phyloP scores from a whole-genome alignment of 2,113 vertebrate species.

The Zapus hudsonius region DNA sequence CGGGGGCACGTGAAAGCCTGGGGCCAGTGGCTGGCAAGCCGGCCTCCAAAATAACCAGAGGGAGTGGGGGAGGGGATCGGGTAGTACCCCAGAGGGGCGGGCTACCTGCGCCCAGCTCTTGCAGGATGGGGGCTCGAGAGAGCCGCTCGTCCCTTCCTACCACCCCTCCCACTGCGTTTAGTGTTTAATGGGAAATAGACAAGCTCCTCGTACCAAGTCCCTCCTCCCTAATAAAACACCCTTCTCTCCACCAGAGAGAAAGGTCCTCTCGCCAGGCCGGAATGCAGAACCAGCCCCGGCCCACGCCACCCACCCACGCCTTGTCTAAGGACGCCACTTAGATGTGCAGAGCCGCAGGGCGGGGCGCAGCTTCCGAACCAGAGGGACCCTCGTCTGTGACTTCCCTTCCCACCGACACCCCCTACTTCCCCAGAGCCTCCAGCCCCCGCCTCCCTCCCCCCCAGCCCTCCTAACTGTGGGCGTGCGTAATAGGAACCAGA shows the following conservation, averaged over 20 bases:
- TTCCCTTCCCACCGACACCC: neutral
- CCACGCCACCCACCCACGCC: conserved; percentile 56
- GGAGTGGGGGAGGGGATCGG: neutral
- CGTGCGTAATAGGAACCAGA: conserved; percentile 80
- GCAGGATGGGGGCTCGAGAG: neutral
- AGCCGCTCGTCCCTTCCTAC: neutral
- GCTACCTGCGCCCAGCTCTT: neutral
- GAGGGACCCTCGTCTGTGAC: neutral
- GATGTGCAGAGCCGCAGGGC: neutral
- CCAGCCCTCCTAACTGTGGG: conserved; percentile 60
- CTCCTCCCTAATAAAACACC: neutral
- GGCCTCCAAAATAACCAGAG: conserved; percentile 72
- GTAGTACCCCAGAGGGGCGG: neutral
- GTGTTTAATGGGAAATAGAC: neutral
- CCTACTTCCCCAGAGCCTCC: neutral
- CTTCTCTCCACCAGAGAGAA: conserved; percentile 1
- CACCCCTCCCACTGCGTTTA: neutral
- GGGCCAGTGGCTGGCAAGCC: conserved; percentile 76
- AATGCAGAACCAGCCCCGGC: conserved; percentile 47
- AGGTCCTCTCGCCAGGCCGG: conserved; percentile 26
- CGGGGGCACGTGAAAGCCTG: conserved; percentile 72
- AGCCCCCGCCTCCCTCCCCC: conserved; percentile 26
- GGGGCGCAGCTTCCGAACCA: neutral
- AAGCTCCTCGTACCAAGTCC: neutral
- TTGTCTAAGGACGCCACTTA: neutral